Conservation (phyloP, 2,888 invertebrate species). For the Hydrotaea cyrtoneurina region DNA sequence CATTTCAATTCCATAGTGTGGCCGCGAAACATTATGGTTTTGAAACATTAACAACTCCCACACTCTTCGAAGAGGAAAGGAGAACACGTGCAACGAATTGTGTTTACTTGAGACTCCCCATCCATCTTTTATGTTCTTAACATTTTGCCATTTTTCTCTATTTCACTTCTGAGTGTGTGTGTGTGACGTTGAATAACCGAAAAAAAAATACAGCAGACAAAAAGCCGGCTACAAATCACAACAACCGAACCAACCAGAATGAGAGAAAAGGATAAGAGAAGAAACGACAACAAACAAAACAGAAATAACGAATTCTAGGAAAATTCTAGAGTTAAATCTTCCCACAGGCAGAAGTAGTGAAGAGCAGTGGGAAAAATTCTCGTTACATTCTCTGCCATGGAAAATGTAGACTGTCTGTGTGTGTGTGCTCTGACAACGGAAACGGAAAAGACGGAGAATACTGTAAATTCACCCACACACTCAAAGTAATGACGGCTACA, state of each 20-base stretch:
- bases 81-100: conserved; percentile 50
- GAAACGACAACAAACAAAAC: not conserved
- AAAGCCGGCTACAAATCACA: conserved; percentile 9
- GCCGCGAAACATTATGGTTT: not conserved
- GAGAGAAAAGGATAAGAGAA: not conserved
- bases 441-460: conserved; percentile 44
- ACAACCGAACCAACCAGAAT: not conserved
- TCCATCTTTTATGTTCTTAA: not conserved
- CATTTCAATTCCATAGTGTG: not conserved
- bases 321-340: conserved; percentile 55
- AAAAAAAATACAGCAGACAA: not conserved
- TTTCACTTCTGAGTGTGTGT: not conserved
- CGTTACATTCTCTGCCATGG: no score
- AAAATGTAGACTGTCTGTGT: no score
- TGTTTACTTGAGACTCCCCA: not conserved
- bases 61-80: conserved; percentile 41
- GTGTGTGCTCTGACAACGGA: conserved; percentile 50
- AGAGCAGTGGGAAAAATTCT: no score
- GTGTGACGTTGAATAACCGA: no score
- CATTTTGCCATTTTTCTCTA: not conserved
- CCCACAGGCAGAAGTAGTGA: not conserved
- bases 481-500: not conserved
- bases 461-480: conserved; percentile 39
- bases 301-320: conserved; percentile 52
- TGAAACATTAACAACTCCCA: no score